Conservation (phyloP, 2,888 invertebrate species). For the Cephus nigrinus region DNA sequence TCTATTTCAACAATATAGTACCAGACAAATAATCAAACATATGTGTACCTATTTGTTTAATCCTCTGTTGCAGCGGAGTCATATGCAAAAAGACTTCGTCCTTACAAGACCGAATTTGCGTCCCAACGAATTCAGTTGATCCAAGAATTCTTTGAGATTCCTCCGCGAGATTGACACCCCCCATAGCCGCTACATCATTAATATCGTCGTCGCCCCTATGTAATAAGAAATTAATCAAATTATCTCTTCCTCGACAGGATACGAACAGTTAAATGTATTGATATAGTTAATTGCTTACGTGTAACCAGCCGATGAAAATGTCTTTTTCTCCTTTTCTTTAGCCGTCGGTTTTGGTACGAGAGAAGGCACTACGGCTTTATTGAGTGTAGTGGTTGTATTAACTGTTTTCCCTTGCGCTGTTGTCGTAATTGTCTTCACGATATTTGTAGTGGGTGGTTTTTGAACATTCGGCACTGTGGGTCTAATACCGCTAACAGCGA, state of each 20-base stretch:
- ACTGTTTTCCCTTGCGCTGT: constrained; percentile 56
- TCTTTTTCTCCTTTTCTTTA: constrained; percentile 83
- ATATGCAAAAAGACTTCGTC: constrained; percentile 90
- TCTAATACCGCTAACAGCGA: constrained; percentile 50
- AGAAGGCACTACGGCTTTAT: constrained; percentile 72
- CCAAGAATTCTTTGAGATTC: constrained; percentile 95
- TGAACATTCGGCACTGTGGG: constrained; percentile 49
- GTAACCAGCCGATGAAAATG: constrained; percentile 70
- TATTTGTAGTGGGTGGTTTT: constrained; percentile 49
- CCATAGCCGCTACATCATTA: constrained; percentile 99
- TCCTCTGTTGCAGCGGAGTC: constrained; percentile 79
- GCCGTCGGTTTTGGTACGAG: constrained; percentile 71
- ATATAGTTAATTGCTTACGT: constrained; percentile 57
- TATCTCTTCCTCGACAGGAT: not conserved
- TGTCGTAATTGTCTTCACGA: constrained; percentile 56
- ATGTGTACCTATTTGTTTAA: constrained; percentile 77
- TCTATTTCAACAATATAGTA: not conserved
- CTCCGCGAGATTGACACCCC: constrained; percentile 96
- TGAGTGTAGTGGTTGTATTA: constrained; percentile 60
- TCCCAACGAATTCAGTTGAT: constrained; percentile 88
- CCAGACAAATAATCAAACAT: not conserved
- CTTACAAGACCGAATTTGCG: constrained; percentile 89
- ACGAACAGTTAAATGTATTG: not conserved
- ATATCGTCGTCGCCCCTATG: constrained; percentile 92
- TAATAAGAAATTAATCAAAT: constrained; percentile 68